phyloP scores from a whole-genome alignment of 1,140 invertebrate species.

The Formica exsecta region DNA sequence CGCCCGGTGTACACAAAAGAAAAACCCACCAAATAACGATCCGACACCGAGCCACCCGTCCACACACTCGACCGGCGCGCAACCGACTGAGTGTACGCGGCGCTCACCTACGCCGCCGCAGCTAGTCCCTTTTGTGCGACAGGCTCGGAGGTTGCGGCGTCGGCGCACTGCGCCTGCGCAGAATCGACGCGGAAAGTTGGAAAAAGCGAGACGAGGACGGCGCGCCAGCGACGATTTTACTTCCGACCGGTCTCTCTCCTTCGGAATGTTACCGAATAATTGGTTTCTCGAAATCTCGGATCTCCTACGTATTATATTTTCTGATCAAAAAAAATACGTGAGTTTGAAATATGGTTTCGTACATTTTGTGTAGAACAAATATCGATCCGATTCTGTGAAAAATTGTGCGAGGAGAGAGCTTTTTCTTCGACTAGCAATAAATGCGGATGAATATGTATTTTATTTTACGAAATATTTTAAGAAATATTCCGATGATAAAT shows the following conservation, averaged over 20 bases:
- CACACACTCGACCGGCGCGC: slow-evolving; percentile 84
- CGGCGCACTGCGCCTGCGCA: not conserved
- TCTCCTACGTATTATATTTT: too few species aligned
- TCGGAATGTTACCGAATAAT: too few species aligned
- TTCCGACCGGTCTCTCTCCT: not conserved
- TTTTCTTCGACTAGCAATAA: too few species aligned
- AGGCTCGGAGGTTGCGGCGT: not conserved
- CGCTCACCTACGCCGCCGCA: slow-evolving; percentile 75
- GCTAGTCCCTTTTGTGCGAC: slow-evolving; percentile 68
- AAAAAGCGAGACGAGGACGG: not conserved
- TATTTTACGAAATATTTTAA: too few species aligned
- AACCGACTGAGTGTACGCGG: slow-evolving; percentile 78
- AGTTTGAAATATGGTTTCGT: too few species aligned
- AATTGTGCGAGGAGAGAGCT: too few species aligned
- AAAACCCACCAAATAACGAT: slow-evolving; percentile 76
- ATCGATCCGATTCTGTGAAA: too few species aligned
- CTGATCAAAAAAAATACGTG: too few species aligned
- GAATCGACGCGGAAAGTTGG: slow-evolving; percentile 25
- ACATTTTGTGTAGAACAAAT: too few species aligned
- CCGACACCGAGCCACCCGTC: slow-evolving; percentile 67
- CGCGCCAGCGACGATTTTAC: not conserved
- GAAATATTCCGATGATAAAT: too few species aligned
- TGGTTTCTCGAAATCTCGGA: too few species aligned
- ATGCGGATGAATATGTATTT: too few species aligned
- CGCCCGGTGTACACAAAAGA: slow-evolving; percentile 69